phyloP scores from a whole-genome alignment of 64 coral and sea anemone genomes.

The Stichodactyla helianthus region DNA sequence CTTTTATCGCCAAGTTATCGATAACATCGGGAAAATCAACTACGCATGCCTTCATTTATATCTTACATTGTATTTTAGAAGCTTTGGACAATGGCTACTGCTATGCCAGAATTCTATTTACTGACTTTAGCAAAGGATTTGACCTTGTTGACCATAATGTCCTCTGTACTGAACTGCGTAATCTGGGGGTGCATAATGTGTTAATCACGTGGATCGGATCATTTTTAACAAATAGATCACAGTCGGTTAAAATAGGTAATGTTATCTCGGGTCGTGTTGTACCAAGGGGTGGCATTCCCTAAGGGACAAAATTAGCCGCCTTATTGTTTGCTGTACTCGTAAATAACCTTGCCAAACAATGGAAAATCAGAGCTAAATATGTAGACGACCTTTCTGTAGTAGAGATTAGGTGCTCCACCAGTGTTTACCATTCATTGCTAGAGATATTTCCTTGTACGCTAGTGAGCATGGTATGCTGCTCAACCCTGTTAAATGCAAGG shows the following conservation, averaged over 20 bases:
- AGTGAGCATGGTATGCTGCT: too few relatives aligned
- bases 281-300: too few relatives aligned
- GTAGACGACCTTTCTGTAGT: too few relatives aligned
- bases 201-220: too few relatives aligned
- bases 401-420: too few relatives aligned
- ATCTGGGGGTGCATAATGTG: conserved; percentile 31
- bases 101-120: conserved; percentile 27
- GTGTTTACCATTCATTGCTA: too few relatives aligned
- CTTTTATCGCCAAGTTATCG: conserved; percentile 9
- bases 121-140: conserved; percentile 33
- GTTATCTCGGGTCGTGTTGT: conserved; percentile 9
- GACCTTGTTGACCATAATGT: conserved; percentile 42
- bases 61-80: conserved; percentile 30
- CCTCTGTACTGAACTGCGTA: conserved; percentile 10
- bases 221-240: conserved; percentile 15
- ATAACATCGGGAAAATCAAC: conserved; percentile 42
- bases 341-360: too few relatives aligned
- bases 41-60: conserved; percentile 23
- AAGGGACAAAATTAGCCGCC: too few relatives aligned
- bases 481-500: too few relatives aligned
- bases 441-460: too few relatives aligned
- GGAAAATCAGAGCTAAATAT: too few relatives aligned
- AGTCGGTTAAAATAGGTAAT: conserved; percentile 31
- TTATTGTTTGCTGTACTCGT: too few relatives aligned
- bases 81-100: conserved; percentile 21